Percentiles rank a stretch among this genome's conserved stretches.
phyloP scores from a whole-genome alignment of 2,888 invertebrate species.

The Saturnia pavonia region DNA sequence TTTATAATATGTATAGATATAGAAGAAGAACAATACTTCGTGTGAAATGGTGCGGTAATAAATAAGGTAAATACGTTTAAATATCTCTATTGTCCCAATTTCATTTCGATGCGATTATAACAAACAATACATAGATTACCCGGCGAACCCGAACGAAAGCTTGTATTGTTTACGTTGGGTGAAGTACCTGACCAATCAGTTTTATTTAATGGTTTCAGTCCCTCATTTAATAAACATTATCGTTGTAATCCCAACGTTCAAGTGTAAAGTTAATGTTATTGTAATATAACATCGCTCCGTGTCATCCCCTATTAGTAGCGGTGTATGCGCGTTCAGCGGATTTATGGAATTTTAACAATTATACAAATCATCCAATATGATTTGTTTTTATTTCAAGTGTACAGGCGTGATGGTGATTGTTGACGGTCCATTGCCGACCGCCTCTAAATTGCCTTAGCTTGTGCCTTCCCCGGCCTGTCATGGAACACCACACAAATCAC shows the following conservation, averaged over 20 bases:
- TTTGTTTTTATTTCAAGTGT: constrained; percentile 52
- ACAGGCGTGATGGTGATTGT: constrained; percentile 42
- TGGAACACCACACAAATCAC: constrained; percentile 61
- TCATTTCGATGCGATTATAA: constrained; percentile 21
- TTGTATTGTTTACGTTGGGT: constrained; percentile 27
- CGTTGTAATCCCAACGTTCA: constrained; percentile 30
- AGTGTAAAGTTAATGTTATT: constrained; percentile 31
- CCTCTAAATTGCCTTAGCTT: constrained; percentile 28
- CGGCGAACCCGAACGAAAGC: constrained; percentile 18
- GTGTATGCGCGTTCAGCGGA: constrained; percentile 23
- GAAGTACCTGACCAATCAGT: constrained; percentile 33
- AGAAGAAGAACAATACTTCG: too few species aligned
- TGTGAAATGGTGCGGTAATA: constrained; percentile 10
- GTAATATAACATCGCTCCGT: constrained; percentile 31
- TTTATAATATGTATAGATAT: too few species aligned
- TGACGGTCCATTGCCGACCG: constrained; percentile 26
- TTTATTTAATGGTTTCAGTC: constrained; percentile 36
- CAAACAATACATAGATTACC: constrained; percentile 23
- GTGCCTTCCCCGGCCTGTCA: constrained; percentile 35
- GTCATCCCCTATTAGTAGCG: constrained; percentile 24
- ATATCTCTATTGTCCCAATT: constrained; percentile 20
- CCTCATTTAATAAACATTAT: constrained; percentile 35
- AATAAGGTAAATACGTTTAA: constrained; percentile 13
- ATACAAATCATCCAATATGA: constrained; percentile 25
- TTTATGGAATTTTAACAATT: constrained; percentile 32